phyloP scores from a whole-genome alignment of 1,140 invertebrate genomes.

The Ips nitidus region DNA sequence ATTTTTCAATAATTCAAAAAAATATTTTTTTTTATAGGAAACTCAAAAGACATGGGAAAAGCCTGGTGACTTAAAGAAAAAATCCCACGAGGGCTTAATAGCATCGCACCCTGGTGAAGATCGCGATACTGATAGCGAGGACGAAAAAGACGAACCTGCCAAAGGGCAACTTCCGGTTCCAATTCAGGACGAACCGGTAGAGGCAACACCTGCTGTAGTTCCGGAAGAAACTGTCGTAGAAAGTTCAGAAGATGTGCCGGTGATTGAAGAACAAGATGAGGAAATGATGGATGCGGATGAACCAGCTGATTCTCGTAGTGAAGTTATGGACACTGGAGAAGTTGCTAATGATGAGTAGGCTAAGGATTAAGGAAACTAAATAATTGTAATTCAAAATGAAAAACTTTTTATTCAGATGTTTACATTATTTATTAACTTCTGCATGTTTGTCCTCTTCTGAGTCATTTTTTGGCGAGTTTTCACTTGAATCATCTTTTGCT shows the following conservation, averaged over 20 bases:
- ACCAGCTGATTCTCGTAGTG: neutral
- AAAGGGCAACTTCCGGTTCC: slow-evolving; percentile 42
- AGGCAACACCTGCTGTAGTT: slow-evolving; percentile 23
- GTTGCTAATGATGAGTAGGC: slow-evolving; percentile 42
- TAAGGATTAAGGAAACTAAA: neutral
- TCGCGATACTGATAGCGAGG: slow-evolving; percentile 52
- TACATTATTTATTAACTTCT: neutral
- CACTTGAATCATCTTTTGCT: no score
- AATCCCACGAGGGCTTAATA: slow-evolving; percentile 49
- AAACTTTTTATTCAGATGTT: neutral
- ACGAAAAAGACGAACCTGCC: slow-evolving; percentile 42
- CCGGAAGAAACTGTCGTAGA: neutral
- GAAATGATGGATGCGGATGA: slow-evolving; percentile 14
- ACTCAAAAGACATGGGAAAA: slow-evolving; percentile 57
- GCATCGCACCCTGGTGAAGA: slow-evolving; percentile 54
- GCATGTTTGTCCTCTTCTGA: no score
- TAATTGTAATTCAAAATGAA: slow-evolving; percentile 13
- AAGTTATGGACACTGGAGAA: slow-evolving; percentile 39
- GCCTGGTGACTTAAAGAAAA: slow-evolving; percentile 52
- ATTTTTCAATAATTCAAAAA: neutral
- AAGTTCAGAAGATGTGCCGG: neutral
- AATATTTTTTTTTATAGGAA: slow-evolving; percentile 10
- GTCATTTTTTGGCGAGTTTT: no score
- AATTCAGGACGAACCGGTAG: slow-evolving; percentile 50
- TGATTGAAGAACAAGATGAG: slow-evolving; percentile 1